phyloP scores from a whole-genome alignment of 1,140 invertebrate species.

The Magallana gigas region DNA sequence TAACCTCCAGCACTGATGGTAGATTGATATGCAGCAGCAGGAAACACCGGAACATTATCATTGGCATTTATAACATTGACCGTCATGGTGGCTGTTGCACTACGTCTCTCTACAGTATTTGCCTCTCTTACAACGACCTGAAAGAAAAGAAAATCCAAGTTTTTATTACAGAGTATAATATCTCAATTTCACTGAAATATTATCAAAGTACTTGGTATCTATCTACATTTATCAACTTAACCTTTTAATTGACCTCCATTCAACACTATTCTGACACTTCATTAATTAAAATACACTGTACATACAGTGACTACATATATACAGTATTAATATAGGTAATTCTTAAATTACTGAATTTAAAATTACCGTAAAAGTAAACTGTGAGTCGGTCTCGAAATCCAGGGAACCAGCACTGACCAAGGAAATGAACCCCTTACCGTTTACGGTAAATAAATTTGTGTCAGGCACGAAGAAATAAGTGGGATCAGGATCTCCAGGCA shows the following conservation, averaged over 20 bases:
- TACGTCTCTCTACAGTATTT: slow-evolving; percentile 32
- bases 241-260: too few species aligned
- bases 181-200: too few species aligned
- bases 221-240: too few species aligned
- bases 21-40: slow-evolving; percentile 38
- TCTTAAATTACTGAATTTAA: too few species aligned
- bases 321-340: too few species aligned
- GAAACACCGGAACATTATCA: slow-evolving; percentile 64
- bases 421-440: slow-evolving; percentile 33
- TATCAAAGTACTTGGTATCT: too few species aligned
- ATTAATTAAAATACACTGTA: too few species aligned
- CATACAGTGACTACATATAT: too few species aligned
- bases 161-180: not conserved
- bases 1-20: slow-evolving; percentile 43
- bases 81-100: slow-evolving; percentile 54
- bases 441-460: slow-evolving; percentile 39
- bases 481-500: slow-evolving; percentile 16
- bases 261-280: too few species aligned
- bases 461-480: slow-evolving; percentile 27
- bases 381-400: slow-evolving; percentile 32
- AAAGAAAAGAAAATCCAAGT: not conserved
- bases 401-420: not conserved
- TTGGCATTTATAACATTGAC: slow-evolving; percentile 61
- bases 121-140: slow-evolving; percentile 36
- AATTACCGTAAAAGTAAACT: slow-evolving; percentile 43